Percentiles rank a stretch among this genome's conserved stretches.
These are phyloP conservation scores for Rissa tridactyla DNA, from an alignment of 2,113 vertebrate species.

Conservation along the genomic window DNA sequence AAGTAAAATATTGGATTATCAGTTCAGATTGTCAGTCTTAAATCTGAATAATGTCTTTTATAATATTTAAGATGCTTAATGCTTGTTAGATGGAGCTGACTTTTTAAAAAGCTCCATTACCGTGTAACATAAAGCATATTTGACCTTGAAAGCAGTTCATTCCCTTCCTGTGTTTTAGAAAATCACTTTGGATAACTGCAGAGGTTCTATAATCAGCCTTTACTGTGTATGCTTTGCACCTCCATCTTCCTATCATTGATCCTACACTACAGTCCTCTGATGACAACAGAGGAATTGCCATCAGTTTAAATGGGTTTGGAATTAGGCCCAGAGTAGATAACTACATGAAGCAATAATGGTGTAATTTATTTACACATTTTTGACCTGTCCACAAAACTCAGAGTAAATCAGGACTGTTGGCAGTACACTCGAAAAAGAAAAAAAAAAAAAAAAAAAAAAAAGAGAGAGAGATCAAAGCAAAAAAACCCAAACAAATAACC, in stretches of 20 bases:
- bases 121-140: background rate
- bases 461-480: background rate
- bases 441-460: too few species aligned
- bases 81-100: background rate
- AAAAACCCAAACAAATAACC: background rate
- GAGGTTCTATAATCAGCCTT: background rate
- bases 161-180: background rate
- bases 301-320: constrained; percentile 12
- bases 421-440: background rate
- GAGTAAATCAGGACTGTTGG: background rate
- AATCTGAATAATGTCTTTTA: background rate
- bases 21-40: background rate
- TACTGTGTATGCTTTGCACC: background rate
- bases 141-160: background rate
- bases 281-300: background rate
- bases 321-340: constrained; percentile 6
- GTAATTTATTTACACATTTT: constrained; percentile 15
- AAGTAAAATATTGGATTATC: background rate
- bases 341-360: background rate
- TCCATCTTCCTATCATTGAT: background rate
- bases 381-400: background rate
- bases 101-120: background rate
- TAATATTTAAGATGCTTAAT: background rate
- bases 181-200: background rate
- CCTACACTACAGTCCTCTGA: background rate